Conservation (phyloP, 2,113 vertebrate species). For the Cygnus atratus region DNA sequence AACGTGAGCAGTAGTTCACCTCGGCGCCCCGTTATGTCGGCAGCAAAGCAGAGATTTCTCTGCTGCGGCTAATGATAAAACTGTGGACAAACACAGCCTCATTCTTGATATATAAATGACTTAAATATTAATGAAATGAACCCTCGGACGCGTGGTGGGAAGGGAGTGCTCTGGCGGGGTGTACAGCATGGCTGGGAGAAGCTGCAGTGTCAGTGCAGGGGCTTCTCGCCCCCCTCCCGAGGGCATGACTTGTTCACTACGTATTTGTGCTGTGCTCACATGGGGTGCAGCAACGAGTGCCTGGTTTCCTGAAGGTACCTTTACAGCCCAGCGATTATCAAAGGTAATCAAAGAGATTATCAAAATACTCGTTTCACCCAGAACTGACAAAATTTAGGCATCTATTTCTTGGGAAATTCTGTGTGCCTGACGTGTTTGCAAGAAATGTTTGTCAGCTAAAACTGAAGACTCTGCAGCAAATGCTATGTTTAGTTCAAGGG, state of each 20-base stretch:
- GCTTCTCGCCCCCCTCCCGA: not conserved
- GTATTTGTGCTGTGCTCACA: rapidly evolving
- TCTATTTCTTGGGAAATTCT: not conserved
- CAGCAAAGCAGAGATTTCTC: not conserved
- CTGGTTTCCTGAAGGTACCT: not conserved
- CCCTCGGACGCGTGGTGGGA: not conserved
- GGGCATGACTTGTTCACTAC: not conserved
- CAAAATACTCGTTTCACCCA: rapidly evolving
- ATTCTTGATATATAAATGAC: not conserved
- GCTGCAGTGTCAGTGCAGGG: too few relatives aligned
- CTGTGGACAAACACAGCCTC: not conserved
- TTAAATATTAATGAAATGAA: not conserved
- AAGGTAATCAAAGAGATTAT: not conserved
- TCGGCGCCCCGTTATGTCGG: not conserved
- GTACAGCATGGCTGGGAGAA: too few relatives aligned
- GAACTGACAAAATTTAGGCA: rapidly evolving
- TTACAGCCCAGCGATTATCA: not conserved
- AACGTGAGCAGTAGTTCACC: not conserved
- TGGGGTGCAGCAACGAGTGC: not conserved
- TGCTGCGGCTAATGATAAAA: too few relatives aligned
- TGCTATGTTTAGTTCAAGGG: not conserved
- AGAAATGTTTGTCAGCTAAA: not conserved
- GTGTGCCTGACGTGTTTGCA: not conserved
- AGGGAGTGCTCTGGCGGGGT: not conserved
- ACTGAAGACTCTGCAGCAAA: rapidly evolving